Evolutionary conservation across 2,113 vertebrate species (phyloP), one percentile per base, ranked within the genome.

Genomic region (Poeciliopsis turrubarensis): DNA sequence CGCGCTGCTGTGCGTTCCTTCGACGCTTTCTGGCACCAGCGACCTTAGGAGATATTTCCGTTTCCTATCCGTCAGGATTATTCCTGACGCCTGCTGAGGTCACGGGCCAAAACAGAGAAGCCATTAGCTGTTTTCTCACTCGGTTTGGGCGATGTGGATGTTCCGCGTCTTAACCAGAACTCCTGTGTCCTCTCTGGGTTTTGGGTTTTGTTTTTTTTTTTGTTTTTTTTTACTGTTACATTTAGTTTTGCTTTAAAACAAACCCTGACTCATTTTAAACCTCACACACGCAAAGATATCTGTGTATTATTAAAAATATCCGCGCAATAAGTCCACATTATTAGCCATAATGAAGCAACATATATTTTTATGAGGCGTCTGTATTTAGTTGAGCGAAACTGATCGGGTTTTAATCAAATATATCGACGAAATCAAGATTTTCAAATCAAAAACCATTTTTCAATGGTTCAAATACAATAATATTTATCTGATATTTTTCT

Each of bases 41-140:
- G 78, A 78, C 78, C 72, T 80, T 78, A 30, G 57, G 26, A 63
- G 64, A 69, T 37, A 8, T 85, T 85, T 89, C 86, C 78, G 65
- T 68, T 85, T 79, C 75, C 70, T 78, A 87, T 88, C 77, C 62
- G 65, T 91, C 86, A 87, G 83, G 88, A 89, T 86, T 88, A 86
- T 67, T 82, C 67, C 72, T 34, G 79, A 88, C 86, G 88, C 82
- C 87, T 85, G 82, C 83, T 62, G 80, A 78, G 62, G 26, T 57
- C 60, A 70, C 7, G 47, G 34, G 84, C 86, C 89, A 86, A 85
- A 82, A 77, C 77, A 83, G n/a, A 84, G 10, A 65, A 78, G 39
- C 41, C 80, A 70, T 69, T 77, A 85, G 77, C 22, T 66, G 73
- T 74, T 83, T 76, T 87, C 76, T 80, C 70, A 5, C 41, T 83